Conservation (phyloP, 2,113 vertebrate genomes). For the Dasyprocta punctata region DNA sequence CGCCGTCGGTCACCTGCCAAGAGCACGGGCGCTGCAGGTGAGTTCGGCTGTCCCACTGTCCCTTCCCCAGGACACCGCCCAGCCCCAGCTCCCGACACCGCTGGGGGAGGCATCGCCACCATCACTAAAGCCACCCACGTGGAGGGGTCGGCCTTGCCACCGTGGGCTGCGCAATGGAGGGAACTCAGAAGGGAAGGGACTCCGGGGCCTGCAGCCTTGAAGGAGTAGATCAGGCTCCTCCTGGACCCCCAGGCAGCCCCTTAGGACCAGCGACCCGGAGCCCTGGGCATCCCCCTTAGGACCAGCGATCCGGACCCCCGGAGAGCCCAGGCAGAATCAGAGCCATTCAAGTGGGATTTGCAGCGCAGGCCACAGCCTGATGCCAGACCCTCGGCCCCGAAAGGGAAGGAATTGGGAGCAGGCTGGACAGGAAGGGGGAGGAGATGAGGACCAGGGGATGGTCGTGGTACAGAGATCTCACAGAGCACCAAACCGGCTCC, state of each 20-base stretch:
- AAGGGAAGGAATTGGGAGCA: not conserved
- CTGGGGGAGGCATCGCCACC: not conserved
- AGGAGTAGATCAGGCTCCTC: not conserved
- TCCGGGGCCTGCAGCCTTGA: not conserved
- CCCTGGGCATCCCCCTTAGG: not conserved
- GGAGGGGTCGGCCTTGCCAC: not conserved
- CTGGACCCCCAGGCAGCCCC: not conserved
- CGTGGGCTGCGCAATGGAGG: fast-evolving
- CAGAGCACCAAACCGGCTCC: not conserved
- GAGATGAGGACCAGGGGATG: not conserved
- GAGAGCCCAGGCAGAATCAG: not conserved
- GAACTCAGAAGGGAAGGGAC: too few relatives aligned
- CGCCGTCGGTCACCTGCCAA: constrained; percentile 92
- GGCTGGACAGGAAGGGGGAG: not conserved
- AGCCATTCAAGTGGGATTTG: not conserved
- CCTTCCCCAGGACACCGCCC: not conserved
- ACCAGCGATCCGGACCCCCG: not conserved
- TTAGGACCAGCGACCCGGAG: not conserved
- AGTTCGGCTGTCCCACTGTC: not conserved
- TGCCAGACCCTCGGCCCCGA: too few relatives aligned
- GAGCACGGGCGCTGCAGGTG: not conserved
- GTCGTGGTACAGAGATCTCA: not conserved
- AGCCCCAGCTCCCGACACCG: not conserved
- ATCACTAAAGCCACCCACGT: too few relatives aligned
- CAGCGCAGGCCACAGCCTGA: not conserved